Evolutionary conservation across 2,888 invertebrate species (phyloP).

Genomic region (Caenorhabditis afra): DNA sequence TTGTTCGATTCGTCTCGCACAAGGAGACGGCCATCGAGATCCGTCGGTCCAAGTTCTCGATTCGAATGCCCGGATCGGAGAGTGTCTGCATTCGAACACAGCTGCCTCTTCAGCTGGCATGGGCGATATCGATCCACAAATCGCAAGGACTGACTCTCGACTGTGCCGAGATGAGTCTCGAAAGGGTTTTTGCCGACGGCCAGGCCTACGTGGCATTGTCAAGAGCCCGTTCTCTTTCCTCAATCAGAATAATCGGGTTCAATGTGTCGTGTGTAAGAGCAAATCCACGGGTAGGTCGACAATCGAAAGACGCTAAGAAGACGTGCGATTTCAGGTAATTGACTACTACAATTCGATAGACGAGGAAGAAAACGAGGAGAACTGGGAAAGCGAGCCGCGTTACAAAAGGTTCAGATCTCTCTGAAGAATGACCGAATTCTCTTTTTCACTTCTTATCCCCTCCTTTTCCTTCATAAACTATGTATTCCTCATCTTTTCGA

Average conservation of each 20-base stretch:
- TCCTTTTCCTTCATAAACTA: too few relatives aligned
- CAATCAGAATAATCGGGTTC: slow-evolving; percentile 67
- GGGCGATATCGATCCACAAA: slow-evolving; percentile 98
- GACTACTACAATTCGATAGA: slow-evolving; percentile 53
- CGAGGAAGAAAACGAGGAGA: slow-evolving; percentile 36
- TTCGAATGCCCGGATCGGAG: slow-evolving; percentile 84
- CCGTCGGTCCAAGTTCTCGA: slow-evolving; percentile 85
- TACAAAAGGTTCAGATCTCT: slow-evolving; percentile 19
- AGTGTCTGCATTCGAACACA: slow-evolving; percentile 82
- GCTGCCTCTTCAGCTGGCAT: slow-evolving; percentile 92
- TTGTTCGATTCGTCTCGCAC: slow-evolving; percentile 64
- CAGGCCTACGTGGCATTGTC: slow-evolving; percentile 97
- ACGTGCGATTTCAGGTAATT: slow-evolving; percentile 43
- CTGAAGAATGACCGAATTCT: neutral
- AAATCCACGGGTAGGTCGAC: slow-evolving; percentile 54
- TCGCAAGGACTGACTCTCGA: slow-evolving; percentile 83
- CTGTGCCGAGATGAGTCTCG: slow-evolving; percentile 67
- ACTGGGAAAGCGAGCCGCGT: slow-evolving; percentile 13
- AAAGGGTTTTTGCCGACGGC: slow-evolving; percentile 92
- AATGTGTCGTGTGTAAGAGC: slow-evolving; percentile 66
- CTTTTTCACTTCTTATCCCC: too few relatives aligned
- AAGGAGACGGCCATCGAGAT: slow-evolving; percentile 61
- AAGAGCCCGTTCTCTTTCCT: slow-evolving; percentile 88
- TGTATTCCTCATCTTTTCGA: too few relatives aligned
- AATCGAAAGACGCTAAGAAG: too few relatives aligned